These are phyloP conservation scores for Hippocampus guttulatus DNA, from an alignment of 2,113 vertebrate genomes.

Conservation along the genomic window DNA sequence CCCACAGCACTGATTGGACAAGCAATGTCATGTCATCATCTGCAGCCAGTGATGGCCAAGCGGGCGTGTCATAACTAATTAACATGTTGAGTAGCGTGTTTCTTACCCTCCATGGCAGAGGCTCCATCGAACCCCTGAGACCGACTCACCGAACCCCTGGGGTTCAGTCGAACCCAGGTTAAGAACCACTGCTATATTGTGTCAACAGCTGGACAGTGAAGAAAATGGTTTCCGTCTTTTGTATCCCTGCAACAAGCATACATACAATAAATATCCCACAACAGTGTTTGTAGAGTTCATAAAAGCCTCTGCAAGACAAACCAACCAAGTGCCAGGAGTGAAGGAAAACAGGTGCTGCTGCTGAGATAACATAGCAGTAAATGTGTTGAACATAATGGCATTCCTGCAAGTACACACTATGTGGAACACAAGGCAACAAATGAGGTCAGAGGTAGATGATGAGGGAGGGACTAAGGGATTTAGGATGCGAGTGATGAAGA, in stretches of 20 bases:
- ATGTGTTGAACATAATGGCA: conserved; percentile 42
- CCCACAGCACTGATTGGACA: too few relatives aligned
- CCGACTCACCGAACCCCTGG: too few relatives aligned
- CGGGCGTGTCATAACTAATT: too few relatives aligned
- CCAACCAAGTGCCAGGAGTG: conserved; percentile 20
- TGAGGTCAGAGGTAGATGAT: conserved; percentile 57
- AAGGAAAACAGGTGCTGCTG: conserved; percentile 22
- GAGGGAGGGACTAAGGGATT: conserved; percentile 53
- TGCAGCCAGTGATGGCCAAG: too few relatives aligned
- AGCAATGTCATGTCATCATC: too few relatives aligned
- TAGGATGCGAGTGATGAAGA: conserved; percentile 41
- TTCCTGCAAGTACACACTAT: conserved; percentile 27
- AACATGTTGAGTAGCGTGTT: too few relatives aligned
- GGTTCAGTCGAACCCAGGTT: too few relatives aligned
- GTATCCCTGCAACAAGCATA: conserved; percentile 16
- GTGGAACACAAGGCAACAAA: conserved; percentile 58
- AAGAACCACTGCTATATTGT: not conserved
- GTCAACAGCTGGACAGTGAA: conserved; percentile 50
- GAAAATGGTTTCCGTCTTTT: conserved; percentile 11
- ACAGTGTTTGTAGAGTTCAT: not conserved
- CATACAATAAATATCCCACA: not conserved
- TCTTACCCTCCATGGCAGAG: too few relatives aligned
- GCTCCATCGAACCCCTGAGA: too few relatives aligned
- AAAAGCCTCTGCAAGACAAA: not conserved
- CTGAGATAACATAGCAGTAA: conserved; percentile 40